These are phyloP conservation scores for Myotis lucifugus DNA, from an alignment of 2,113 vertebrate genomes.

Conservation along the genomic window DNA sequence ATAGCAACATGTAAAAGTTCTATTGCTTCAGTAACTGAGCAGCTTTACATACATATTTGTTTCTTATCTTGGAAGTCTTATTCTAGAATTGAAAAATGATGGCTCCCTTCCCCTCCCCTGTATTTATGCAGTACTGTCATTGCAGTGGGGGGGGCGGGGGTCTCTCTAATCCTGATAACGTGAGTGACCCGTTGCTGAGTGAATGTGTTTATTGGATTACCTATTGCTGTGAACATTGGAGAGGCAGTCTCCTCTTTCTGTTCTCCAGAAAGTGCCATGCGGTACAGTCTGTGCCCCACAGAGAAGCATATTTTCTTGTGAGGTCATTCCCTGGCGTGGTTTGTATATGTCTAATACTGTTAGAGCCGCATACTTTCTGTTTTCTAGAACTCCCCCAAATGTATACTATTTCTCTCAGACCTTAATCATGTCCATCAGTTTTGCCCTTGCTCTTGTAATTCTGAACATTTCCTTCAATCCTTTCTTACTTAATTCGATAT, in stretches of 20 bases:
- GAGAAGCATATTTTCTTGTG: background rate
- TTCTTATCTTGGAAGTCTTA: background rate
- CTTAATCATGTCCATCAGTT: background rate
- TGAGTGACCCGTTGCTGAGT: background rate
- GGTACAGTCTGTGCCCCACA: rapidly evolving
- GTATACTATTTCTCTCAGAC: background rate
- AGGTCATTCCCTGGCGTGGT: background rate
- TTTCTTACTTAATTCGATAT: background rate
- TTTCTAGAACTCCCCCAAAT: background rate
- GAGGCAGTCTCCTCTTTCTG: background rate
- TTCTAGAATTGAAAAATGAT: background rate
- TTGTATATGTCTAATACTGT: background rate
- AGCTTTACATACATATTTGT: background rate
- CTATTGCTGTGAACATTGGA: background rate
- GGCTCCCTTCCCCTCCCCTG: background rate
- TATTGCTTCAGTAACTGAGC: background rate
- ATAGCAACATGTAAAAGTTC: background rate
- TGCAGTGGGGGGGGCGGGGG: background rate
- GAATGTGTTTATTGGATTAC: background rate
- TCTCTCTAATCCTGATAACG: too few species aligned
- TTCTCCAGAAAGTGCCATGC: background rate
- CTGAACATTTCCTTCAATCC: background rate
- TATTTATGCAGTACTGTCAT: background rate
- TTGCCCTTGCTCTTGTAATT: background rate
- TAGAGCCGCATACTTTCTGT: background rate